Evolutionary conservation across 2,888 invertebrate genomes (phyloP), one percentile per base, ranked within the genome.

Genomic region (Drosophila algonquin): DNA sequence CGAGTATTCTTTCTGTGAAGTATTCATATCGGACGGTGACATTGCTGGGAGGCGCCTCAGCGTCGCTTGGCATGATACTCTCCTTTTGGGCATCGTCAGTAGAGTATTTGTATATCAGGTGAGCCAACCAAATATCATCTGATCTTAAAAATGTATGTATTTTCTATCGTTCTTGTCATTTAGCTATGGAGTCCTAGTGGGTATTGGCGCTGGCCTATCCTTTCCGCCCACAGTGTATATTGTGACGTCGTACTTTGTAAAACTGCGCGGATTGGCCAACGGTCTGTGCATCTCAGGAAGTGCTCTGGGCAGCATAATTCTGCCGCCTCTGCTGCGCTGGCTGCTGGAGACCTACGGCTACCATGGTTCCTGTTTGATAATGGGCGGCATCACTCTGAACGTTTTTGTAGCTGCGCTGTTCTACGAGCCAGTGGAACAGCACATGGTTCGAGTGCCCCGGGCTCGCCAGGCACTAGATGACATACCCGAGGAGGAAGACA

Each of bases 201-300:
- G 97, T 73, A 94, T 95, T 46, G 97, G 97, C 8, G 97, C 97
- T 1, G 97, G 97, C 0, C 92, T 97, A 9, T 95, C 97, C 1
- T 97, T 97, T 93, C 97, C 97, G 1, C 97, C 97, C 3, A 97
- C 97, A 0, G 97, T 97, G 44, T 97, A 97, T 92, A 97, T 97
- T 80, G 97, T 97, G 77, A 97, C 97, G 57, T 96, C 96, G 68
- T 97, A 97, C 92, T 97, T 97, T 92, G 95, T 96, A 48, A 94
- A 95, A 53, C 92, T 95, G 10, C 93, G 97, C 51, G 97, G 97
- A 0, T 93, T 97, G 14, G 97, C 97, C 50, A 97, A 97, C 92
- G 97, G 97, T 0, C 94, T 97, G 24, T 97, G 97, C 85, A 97
- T 97, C 93, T 97, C 97, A 0, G 97, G 97, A 16, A 96, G 96